Conservation (phyloP, 2,113 vertebrate species). For the Alligator mississippiensis region DNA sequence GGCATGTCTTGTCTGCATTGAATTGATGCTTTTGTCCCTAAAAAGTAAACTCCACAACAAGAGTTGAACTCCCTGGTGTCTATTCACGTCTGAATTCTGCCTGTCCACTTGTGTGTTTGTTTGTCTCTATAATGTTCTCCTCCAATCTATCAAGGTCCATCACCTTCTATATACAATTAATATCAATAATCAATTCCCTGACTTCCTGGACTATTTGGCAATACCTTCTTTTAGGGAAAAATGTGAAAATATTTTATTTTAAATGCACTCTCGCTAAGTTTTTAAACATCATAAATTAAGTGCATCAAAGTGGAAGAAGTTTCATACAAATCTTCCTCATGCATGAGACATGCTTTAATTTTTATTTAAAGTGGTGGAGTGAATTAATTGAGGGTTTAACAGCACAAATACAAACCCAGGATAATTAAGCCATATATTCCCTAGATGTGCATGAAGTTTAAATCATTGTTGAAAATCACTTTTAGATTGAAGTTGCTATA, state of each 20-base stretch:
- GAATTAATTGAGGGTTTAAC: neutral
- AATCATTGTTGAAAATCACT: neutral
- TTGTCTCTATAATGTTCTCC: neutral
- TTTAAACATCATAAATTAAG: neutral
- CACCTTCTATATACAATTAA: neutral
- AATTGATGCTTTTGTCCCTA: neutral
- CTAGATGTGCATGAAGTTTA: neutral
- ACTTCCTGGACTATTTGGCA: neutral
- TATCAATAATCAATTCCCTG: neutral
- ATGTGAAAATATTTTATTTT: neutral
- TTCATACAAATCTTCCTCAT: neutral
- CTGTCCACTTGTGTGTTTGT: neutral
- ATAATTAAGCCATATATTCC: neutral
- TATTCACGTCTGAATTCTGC: neutral
- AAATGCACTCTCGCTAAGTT: neutral
- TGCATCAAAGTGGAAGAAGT: neutral
- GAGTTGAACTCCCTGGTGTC: neutral
- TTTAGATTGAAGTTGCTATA: neutral
- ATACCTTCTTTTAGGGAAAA: neutral
- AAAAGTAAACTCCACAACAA: neutral
- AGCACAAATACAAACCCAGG: neutral
- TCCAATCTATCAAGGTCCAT: neutral
- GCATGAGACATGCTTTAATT: neutral
- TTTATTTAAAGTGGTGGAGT: neutral
- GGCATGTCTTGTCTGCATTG: neutral